A percentile compares a stretch with the other conserved stretches of the same genome.
These are phyloP conservation scores for Synergus japonicus DNA, from an alignment of 2,888 invertebrate species.

Conservation along the genomic window DNA sequence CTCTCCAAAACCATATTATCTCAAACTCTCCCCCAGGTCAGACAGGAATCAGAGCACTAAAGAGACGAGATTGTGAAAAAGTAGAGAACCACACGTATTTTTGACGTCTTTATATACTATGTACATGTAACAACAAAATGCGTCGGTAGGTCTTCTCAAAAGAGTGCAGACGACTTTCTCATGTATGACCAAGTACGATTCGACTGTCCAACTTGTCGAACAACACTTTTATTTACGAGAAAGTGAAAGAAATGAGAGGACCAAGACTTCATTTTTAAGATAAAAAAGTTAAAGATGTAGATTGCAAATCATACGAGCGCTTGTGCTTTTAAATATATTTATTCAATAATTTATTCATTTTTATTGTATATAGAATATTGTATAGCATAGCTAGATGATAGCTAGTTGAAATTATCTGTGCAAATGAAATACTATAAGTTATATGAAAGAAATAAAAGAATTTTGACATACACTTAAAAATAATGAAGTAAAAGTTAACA, in stretches of 20 bases:
- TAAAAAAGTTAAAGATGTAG: conserved; percentile 4
- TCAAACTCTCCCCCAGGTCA: conserved; percentile 28
- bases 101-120: conserved; percentile 16
- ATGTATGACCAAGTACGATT: conserved; percentile 41
- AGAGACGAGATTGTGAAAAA: conserved; percentile 12
- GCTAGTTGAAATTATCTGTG: neutral
- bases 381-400: neutral
- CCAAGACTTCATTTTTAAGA: conserved; percentile 47
- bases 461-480: neutral
- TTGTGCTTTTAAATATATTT: neutral
- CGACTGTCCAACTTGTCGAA: conserved; percentile 52
- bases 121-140: neutral
- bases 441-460: neutral
- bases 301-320: neutral
- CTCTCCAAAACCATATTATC: conserved; percentile 79
- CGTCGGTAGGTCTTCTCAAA: neutral
- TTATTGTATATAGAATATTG: neutral
- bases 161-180: conserved; percentile 3
- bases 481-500: neutral
- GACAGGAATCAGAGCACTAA: neutral
- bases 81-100: neutral
- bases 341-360: neutral
- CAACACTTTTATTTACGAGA: conserved; percentile 50
- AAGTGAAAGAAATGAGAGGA: conserved; percentile 56
- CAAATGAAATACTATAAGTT: neutral